Evolutionary conservation across 2,113 vertebrate genomes (phyloP), one percentile per base, ranked within the genome.

Genomic region (Pleuronectes platessa): DNA sequence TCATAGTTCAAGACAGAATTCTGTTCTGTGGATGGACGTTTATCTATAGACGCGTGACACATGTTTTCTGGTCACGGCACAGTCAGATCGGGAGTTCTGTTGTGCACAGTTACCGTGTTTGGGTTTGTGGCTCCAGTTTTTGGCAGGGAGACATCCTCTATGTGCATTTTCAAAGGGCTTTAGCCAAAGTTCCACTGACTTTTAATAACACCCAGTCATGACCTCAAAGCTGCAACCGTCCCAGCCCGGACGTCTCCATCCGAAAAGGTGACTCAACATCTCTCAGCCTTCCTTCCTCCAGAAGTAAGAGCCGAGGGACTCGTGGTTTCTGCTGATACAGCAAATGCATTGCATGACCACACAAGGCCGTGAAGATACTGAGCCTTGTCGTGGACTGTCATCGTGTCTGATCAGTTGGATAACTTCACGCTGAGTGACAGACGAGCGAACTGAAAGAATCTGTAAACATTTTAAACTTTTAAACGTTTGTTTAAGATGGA

Each of bases 301-400:
- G 51, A 61, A 68, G 62, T 37, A 23, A 58, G 74, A 74, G 58
- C 3, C 13, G 27, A 31, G 31, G 21, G 10, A 31, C 23, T 15
- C 5, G 9, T 59, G 61, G 58, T 61, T 61, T 60, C 62, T 47
- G 56, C 82, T 79, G 68, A 71, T 26, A 56, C 51, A 45, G 71
- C 35, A 69, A 60, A 49, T 40, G 26, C 27, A 15, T 20, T 14
- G n/a, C 58, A 14, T 49, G 58, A 21, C 56, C 12, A 42, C 47
- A 31, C 47, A 72, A 75, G 71, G 79, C 72, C 64, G 68, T 58
- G 54, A 64, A 68, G 45, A 62, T 69, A 15, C 14, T 17, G 56
- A 69, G 6, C 8, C 74, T 61, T 63, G 51, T 74, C 49, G 23
- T 70, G 67, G 5, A 23, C 61, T 62, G 49, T 67, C 59, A 62